Evolutionary conservation across 2,888 invertebrate genomes (phyloP).

Genomic region (Lasioglossum oenotherae): DNA sequence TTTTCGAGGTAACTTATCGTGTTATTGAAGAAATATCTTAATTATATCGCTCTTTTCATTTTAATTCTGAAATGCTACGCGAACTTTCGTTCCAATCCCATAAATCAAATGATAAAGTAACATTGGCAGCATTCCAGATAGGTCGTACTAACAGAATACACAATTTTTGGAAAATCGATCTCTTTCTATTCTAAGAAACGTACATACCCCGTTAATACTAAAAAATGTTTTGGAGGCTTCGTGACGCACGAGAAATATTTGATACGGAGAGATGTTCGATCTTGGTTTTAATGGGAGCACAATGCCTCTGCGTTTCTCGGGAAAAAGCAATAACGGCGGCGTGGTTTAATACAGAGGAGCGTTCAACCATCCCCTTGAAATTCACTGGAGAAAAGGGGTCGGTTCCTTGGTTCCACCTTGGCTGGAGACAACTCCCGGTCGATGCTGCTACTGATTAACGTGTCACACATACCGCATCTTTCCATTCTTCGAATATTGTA

Average conservation of each 20-base stretch:
- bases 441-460: conserved; percentile 75
- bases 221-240: background rate
- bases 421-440: conserved; percentile 61
- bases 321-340: conserved; percentile 57
- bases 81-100: too few relatives aligned
- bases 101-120: too few relatives aligned
- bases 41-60: too few relatives aligned
- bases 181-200: background rate
- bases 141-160: background rate
- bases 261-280: background rate
- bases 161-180: background rate
- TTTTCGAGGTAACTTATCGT: too few relatives aligned
- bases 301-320: conserved; percentile 41
- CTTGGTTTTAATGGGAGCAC: conserved; percentile 43
- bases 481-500: conserved; percentile 36
- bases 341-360: conserved; percentile 41
- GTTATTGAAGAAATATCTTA: too few relatives aligned
- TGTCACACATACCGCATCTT: conserved; percentile 71
- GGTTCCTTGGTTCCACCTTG: conserved; percentile 46
- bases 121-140: background rate
- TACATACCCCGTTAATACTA: too few relatives aligned
- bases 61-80: too few relatives aligned
- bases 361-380: conserved; percentile 52
- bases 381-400: conserved; percentile 44
- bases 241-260: background rate